Base-by-base conservation (phyloP, 1,140 invertebrate species). In the Drusus annulatus region DNA sequence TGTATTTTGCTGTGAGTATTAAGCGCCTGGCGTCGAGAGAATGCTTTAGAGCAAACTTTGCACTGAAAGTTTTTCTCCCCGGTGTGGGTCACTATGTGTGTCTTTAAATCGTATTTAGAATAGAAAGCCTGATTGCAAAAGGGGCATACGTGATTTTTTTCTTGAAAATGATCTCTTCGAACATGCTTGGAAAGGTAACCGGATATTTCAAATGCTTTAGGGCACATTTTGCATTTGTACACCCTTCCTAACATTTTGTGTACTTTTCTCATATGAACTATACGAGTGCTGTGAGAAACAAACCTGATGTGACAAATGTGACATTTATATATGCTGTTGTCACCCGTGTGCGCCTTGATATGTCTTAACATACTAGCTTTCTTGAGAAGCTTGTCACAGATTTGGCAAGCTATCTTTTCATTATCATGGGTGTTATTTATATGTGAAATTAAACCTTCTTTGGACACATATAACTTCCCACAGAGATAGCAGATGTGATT, bases 21-120 rank as follows among this genome's bases (percentile, higher is more conserved):
- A 88, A 95, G 91, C 54, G 93, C 93, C 81, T 94, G 90, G 81
- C 93, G 93, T 73, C 94, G 90, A 62, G 92, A 93, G 85, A 93
- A 94, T 7, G 73, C 13, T 58, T 78, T 74, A 92, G 91, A 51
- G 83, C 93, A 94, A 50, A 92, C 85, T 16, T 84, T 84, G 81
- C 92, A 93, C 36, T 88, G 87, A 84, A 92, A 93, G 23, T 92
- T 92, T 19, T 91, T 87, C 81, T 93, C 93, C 0, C 93, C 93
- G 0, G 92, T 93, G 82, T 94, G 93, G 2, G 91, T 92, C 79
- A 93, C 86, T 87, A 94, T 93, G 31, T 83, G 82, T 21, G 65
- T 69, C 17, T 77, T 74, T 21, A 81, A 36, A 15, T 58, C 31
- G 16, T 63, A 56, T 36, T 75, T 81, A 13, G 71, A 63, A 25